Percentiles rank a stretch among this genome's conserved stretches.
Evolutionary conservation across 2,797 vertebrate genomes (phyloP).

Genomic region (Rhadinocentrus ornatus): DNA sequence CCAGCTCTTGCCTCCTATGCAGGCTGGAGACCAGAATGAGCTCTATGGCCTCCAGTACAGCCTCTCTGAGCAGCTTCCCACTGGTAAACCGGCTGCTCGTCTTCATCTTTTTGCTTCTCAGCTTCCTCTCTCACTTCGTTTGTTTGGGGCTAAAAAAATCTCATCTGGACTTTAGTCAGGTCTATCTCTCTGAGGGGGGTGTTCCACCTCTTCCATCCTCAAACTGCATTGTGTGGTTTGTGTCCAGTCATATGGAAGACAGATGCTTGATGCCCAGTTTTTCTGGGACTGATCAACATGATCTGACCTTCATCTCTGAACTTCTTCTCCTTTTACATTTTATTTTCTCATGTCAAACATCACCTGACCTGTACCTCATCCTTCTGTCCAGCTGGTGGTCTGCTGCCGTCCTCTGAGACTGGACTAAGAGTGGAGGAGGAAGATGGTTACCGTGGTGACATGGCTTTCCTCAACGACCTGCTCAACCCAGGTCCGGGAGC

Average conservation of each 20-base stretch:
- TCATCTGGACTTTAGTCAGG: too few relatives aligned
- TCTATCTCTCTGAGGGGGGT: too few relatives aligned
- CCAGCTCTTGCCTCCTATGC: slow-evolving; percentile 39
- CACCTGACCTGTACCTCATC: neutral
- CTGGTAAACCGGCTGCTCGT: slow-evolving; percentile 57
- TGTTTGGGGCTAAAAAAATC: too few relatives aligned
- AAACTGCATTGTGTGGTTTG: too few relatives aligned
- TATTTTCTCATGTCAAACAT: neutral
- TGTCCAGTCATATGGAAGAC: too few relatives aligned
- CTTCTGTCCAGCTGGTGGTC: slow-evolving; percentile 50
- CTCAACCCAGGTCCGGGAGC: slow-evolving; percentile 75
- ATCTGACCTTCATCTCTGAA: too few relatives aligned
- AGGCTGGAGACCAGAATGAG: slow-evolving; percentile 11
- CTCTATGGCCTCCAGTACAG: slow-evolving; percentile 41
- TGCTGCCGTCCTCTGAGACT: neutral
- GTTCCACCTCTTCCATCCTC: too few relatives aligned
- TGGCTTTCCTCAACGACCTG: slow-evolving; percentile 87
- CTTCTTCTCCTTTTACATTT: neutral
- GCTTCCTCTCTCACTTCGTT: slow-evolving; percentile 2
- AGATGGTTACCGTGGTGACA: slow-evolving; percentile 81
- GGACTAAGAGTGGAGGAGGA: slow-evolving; percentile 63
- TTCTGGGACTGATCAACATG: too few relatives aligned
- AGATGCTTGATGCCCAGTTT: too few relatives aligned
- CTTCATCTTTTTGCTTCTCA: neutral
- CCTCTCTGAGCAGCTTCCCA: slow-evolving; percentile 35